These are phyloP conservation scores for Perdita meconis DNA, from an alignment of 2,888 invertebrate species.

Conservation along the genomic window DNA sequence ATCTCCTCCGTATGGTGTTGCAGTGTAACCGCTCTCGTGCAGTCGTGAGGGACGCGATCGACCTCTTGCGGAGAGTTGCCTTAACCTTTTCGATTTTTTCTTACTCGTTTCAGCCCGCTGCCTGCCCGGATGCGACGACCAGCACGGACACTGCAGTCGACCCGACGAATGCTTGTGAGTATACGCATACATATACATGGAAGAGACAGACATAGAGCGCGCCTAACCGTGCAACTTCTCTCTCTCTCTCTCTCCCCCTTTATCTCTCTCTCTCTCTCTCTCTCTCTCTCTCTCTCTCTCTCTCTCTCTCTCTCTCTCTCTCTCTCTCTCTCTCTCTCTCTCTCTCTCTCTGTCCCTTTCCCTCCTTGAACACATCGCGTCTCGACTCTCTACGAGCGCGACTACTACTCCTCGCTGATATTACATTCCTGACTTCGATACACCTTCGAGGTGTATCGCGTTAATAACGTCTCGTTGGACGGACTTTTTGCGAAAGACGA, in stretches of 20 bases:
- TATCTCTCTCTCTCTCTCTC: constrained; percentile 21
- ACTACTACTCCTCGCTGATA: constrained; percentile 54
- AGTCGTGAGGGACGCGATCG: constrained; percentile 81
- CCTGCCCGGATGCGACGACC: constrained; percentile 95
- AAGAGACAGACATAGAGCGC: constrained; percentile 24
- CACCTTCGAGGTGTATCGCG: constrained; percentile 36
- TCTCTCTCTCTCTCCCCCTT: constrained; percentile 12
- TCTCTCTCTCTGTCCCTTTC: too few relatives aligned
- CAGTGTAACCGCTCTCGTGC: constrained; percentile 60
- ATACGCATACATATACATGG: constrained; percentile 73
- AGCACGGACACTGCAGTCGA: constrained; percentile 95
- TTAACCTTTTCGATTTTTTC: constrained; percentile 82
- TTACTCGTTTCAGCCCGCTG: constrained; percentile 93
- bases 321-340: not conserved
- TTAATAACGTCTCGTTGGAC: constrained; percentile 34
- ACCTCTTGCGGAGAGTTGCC: constrained; percentile 81
- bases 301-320: constrained; percentile 20
- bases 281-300: constrained; percentile 22
- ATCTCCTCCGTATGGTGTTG: constrained; percentile 52
- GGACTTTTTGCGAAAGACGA: constrained; percentile 28
- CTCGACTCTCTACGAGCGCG: constrained; percentile 21
- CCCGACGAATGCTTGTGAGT: constrained; percentile 99
- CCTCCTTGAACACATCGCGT: not conserved
- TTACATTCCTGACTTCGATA: constrained; percentile 59
- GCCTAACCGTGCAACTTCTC: constrained; percentile 30